phyloP scores from a whole-genome alignment of 2,888 invertebrate genomes.

The Folsomia manolachei region DNA sequence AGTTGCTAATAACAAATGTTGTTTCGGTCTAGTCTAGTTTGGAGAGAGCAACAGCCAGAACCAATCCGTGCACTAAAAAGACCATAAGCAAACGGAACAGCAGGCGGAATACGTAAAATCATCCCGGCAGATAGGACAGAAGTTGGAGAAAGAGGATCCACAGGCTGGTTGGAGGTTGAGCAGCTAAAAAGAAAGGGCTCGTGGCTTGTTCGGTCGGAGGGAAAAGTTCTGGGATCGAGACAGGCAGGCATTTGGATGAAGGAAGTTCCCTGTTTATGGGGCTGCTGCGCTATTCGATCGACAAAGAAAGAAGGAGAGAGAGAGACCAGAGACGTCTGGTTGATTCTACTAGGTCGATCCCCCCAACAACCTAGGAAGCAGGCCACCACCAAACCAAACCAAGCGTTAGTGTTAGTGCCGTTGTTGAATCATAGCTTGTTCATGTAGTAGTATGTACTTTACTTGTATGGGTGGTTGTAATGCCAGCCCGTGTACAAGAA shows the following conservation, averaged over 20 bases:
- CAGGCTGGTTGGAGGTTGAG: conserved; percentile 36
- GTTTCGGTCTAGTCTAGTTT: background rate
- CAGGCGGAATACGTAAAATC: background rate
- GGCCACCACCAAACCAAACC: conserved; percentile 14
- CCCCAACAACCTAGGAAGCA: conserved; percentile 15
- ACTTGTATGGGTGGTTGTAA: too few relatives aligned
- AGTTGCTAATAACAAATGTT: conserved; percentile 17
- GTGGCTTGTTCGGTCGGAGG: background rate
- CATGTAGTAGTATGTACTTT: background rate
- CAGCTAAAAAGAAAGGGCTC: background rate
- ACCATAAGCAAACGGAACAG: background rate
- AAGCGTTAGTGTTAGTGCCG: conserved; percentile 20
- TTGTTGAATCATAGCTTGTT: background rate
- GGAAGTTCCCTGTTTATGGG: background rate
- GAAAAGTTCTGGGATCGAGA: too few relatives aligned
- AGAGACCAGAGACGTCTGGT: conserved; percentile 33
- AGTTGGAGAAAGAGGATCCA: conserved; percentile 32
- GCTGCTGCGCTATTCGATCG: conserved; percentile 43
- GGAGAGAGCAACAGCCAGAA: background rate
- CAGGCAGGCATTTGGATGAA: background rate
- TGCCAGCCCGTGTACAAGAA: conserved; percentile 1
- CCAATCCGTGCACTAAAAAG: background rate
- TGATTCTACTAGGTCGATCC: conserved; percentile 40
- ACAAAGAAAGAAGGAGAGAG: conserved; percentile 11
- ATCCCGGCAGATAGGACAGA: background rate